Evolutionary conservation across 2,888 invertebrate species (phyloP).

Genomic region (Mechanitis messenoides): DNA sequence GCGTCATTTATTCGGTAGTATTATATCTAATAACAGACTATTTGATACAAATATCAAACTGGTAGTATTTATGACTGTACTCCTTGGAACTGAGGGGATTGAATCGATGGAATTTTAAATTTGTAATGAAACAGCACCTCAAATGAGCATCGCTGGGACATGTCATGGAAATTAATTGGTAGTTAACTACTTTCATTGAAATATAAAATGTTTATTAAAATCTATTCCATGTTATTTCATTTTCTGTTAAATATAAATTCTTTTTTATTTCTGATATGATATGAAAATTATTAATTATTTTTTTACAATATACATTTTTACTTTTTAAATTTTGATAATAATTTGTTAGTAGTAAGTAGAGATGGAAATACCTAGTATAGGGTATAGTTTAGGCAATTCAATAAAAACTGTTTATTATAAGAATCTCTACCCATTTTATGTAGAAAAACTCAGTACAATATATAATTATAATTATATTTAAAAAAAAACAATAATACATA

Average conservation of each 20-base stretch:
- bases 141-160: constrained; percentile 61
- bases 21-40: constrained; percentile 64
- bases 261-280: no score
- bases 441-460: no score
- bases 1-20: constrained; percentile 64
- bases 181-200: constrained; percentile 21
- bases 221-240: background rate
- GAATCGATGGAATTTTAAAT: constrained; percentile 61
- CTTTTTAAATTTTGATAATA: no score
- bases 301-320: no score
- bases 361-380: no score
- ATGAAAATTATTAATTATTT: no score
- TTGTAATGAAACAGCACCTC: constrained; percentile 71
- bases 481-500: background rate
- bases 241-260: no score
- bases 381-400: no score
- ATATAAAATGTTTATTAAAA: background rate
- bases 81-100: constrained; percentile 48
- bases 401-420: no score
- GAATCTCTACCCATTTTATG: no score
- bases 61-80: constrained; percentile 46
- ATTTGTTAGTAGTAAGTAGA: no score
- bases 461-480: background rate
- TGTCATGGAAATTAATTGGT: constrained; percentile 47
- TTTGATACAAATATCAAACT: constrained; percentile 56